Conservation (phyloP, 2,888 invertebrate species). For the Mactromeris polynyma region DNA sequence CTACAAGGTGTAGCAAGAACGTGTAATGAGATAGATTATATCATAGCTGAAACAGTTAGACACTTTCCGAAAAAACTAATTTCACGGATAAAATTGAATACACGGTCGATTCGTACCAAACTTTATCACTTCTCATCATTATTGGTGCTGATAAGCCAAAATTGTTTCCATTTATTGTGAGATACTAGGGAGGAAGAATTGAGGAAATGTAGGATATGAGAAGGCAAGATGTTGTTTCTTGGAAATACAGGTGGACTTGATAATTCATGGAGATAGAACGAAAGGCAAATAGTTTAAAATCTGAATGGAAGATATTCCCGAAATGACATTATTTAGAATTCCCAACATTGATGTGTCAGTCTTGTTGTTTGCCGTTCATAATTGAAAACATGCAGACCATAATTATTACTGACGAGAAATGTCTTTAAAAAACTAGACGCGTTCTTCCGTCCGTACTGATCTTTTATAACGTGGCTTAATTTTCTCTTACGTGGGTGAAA, state of each 20-base stretch:
- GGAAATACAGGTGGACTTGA: background rate
- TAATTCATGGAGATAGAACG: background rate
- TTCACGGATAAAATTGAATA: slow-evolving; percentile 28
- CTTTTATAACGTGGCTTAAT: no score
- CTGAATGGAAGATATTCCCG: background rate
- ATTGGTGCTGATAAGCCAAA: slow-evolving; percentile 23
- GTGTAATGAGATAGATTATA: background rate
- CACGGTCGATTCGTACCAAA: slow-evolving; percentile 10
- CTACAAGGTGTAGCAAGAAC: background rate
- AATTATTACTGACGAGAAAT: no score
- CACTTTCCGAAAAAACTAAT: slow-evolving; percentile 6
- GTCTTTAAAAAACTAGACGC: no score
- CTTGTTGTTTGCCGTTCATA: background rate
- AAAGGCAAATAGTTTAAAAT: background rate
- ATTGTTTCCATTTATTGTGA: slow-evolving; percentile 27
- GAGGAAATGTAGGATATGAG: background rate
- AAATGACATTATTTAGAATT: background rate
- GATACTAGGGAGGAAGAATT: background rate
- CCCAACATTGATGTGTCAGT: background rate
- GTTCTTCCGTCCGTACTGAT: no score
- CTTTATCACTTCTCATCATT: slow-evolving; percentile 7
- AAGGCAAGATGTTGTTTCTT: background rate
- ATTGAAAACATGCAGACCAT: no score
- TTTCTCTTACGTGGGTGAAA: no score
- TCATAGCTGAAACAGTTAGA: background rate